A percentile compares a stretch with the other conserved stretches of the same genome.
Conservation (phyloP, 2,113 vertebrate genomes). For the Tor tambroides region DNA sequence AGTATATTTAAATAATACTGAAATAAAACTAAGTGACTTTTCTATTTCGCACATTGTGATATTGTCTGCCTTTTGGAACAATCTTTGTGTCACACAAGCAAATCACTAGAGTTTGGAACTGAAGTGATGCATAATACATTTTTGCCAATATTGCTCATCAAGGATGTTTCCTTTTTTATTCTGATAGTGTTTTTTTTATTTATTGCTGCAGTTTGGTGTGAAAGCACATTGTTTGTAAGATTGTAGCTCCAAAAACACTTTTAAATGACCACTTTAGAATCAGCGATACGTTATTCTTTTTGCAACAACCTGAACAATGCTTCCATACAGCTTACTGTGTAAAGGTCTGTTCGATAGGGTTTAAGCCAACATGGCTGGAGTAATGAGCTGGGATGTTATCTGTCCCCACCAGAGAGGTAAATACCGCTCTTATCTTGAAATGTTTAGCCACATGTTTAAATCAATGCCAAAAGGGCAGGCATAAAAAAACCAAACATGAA, state of each 20-base stretch:
- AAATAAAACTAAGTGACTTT: no score
- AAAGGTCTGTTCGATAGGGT: constrained; percentile 61
- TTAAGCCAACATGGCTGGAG: constrained; percentile 63
- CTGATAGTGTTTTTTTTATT: background rate
- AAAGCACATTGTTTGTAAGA: constrained; percentile 23
- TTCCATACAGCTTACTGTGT: constrained; percentile 39
- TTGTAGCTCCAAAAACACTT: constrained; percentile 18
- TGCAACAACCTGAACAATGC: constrained; percentile 50
- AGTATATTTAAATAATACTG: background rate
- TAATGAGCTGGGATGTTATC: constrained; percentile 77
- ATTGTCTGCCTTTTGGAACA: no score
- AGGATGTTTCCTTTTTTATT: background rate
- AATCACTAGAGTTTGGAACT: background rate
- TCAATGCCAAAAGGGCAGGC: constrained; percentile 67
- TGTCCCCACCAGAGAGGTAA: constrained; percentile 68
- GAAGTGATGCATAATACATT: background rate
- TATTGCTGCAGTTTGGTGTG: background rate
- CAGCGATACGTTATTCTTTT: constrained; percentile 48
- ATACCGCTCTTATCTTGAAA: constrained; percentile 74
- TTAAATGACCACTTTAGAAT: constrained; percentile 52
- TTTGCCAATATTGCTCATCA: background rate
- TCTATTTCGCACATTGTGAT: no score
- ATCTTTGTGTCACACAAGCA: background rate
- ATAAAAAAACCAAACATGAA: constrained; percentile 59
- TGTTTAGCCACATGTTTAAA: constrained; percentile 78